Evolutionary conservation across 2,888 invertebrate species (phyloP).

Genomic region (Apotomis turbidana): DNA sequence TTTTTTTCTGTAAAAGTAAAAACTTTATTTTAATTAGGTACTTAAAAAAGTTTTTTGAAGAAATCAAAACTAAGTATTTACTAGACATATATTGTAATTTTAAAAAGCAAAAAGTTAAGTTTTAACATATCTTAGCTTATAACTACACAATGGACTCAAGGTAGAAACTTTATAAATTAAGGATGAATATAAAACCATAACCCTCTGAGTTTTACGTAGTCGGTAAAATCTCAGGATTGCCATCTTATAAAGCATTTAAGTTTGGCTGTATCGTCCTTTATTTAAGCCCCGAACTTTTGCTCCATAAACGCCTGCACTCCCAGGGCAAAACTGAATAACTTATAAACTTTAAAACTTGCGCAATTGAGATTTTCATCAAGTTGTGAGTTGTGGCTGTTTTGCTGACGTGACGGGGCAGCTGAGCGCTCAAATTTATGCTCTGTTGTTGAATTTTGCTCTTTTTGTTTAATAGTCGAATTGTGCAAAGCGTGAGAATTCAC

Average conservation of each 20-base stretch:
- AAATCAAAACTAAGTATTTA: too few relatives aligned
- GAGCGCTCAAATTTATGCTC: constrained; percentile 6
- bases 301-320: constrained; percentile 49
- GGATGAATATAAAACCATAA: neutral
- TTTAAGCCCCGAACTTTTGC: constrained; percentile 42
- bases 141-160: too few relatives aligned
- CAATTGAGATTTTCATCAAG: constrained; percentile 50
- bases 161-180: too few relatives aligned
- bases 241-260: constrained; percentile 38
- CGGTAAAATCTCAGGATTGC: constrained; percentile 16
- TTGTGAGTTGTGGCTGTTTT: constrained; percentile 43
- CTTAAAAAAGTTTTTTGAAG: too few relatives aligned
- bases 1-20: too few relatives aligned
- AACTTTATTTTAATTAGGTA: too few relatives aligned
- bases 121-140: too few relatives aligned
- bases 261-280: constrained; percentile 34
- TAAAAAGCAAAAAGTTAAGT: too few relatives aligned
- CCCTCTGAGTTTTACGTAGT: neutral
- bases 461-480: neutral
- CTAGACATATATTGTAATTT: too few relatives aligned
- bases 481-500: neutral
- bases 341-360: constrained; percentile 47
- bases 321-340: constrained; percentile 49
- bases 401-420: constrained; percentile 29
- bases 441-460: neutral